Percentiles rank a stretch among this genome's conserved stretches.
Conservation (phyloP, 2,113 vertebrate species). For the Trinectes maculatus region DNA sequence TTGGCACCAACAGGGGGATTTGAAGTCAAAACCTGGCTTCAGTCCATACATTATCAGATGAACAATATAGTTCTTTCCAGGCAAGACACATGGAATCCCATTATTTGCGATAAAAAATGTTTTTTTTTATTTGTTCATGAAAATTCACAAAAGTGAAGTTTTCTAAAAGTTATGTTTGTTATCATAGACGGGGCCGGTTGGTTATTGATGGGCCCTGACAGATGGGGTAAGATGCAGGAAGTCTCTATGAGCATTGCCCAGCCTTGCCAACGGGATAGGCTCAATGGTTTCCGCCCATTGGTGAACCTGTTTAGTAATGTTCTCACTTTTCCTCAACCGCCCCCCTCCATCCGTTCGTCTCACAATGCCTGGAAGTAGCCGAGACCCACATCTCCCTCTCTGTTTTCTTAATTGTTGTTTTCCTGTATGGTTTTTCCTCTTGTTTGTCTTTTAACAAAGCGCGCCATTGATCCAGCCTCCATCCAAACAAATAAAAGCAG, state of each 20-base stretch:
- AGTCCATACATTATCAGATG: constrained; percentile 36
- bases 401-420: constrained; percentile 78
- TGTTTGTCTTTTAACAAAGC: constrained; percentile 54
- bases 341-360: constrained; percentile 76
- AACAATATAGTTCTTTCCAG: constrained; percentile 51
- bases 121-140: not conserved
- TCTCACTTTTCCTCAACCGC: constrained; percentile 83
- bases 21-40: constrained; percentile 56
- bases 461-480: constrained; percentile 66
- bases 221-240: constrained; percentile 59
- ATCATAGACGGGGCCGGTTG: constrained; percentile 16
- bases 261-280: constrained; percentile 71
- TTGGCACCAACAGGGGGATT: constrained; percentile 46
- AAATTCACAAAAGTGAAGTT: not conserved
- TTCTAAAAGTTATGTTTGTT: not conserved
- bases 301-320: constrained; percentile 81
- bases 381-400: constrained; percentile 79
- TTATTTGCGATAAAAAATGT: constrained; percentile 9
- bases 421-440: constrained; percentile 62
- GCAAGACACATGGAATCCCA: constrained; percentile 49
- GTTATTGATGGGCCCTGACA: constrained; percentile 39
- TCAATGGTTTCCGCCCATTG: constrained; percentile 81
- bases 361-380: constrained; percentile 85
- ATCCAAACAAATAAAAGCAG: constrained; percentile 75
- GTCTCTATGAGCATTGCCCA: constrained; percentile 46